Evolutionary conservation across 2,797 vertebrate species (phyloP), one percentile per base, ranked within the genome.

Genomic region (Lacerta viridis): DNA sequence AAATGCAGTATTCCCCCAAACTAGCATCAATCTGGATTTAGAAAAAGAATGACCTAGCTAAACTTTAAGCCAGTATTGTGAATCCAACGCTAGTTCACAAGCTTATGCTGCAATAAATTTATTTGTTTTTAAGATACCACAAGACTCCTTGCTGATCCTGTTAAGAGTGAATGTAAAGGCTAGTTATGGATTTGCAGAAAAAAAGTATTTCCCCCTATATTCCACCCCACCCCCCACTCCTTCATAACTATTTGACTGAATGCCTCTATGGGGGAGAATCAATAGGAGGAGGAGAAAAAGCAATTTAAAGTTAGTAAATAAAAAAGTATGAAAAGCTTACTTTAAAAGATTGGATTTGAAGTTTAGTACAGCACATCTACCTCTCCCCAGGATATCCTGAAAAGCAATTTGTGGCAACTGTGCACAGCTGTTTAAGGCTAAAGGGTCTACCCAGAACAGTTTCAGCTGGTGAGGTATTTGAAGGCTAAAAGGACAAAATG

Each of bases 361-460:
- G 88, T 83, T 93, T 93, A 93, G 61, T 88, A 92, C 90, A 90
- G 91, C 91, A 93, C 64, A 92, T 95, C 91, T 85, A 94, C 90
- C 85, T 92, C 93, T 88, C 89, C 46, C 90, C 72, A 90, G 88
- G 90, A 80, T 85, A 92, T 88, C 93, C 13, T 94, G 93, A 93
- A 95, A 96, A 95, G 91, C 92, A 93, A 95, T 95, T 94, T 95
- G 89, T 93, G 92, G 91, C 93, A 93, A 93, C 92, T 92, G 91
- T 0, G 0, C 90, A 90, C 86, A 93, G 90, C 90, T 92, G 74
- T 94, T 93, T 90, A 92, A 91, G 87, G 66, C 84, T 89, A 77
- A 76, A 72, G 83, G 75, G 87, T 84, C 90, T 94, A 81, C 86
- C 88, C 86, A 80, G 90, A 93, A 92, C 87, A 90, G 83, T 85